These are phyloP conservation scores for Rhizomys pruinosus DNA, from an alignment of 2,113 vertebrate genomes.

Conservation along the genomic window DNA sequence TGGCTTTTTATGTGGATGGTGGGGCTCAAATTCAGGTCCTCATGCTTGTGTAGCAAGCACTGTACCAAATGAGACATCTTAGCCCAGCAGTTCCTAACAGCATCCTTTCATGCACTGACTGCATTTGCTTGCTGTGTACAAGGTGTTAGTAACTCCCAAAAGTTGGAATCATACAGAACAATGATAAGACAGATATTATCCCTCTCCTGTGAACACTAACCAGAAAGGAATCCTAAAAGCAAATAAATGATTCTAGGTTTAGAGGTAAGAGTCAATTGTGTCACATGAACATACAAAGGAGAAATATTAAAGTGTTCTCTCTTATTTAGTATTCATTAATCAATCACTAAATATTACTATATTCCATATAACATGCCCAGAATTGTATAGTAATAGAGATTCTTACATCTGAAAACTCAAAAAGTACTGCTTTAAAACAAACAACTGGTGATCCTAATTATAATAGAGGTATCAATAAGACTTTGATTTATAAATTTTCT, in stretches of 20 bases:
- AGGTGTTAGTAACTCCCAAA: background rate
- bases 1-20: background rate
- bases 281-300: background rate
- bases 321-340: background rate
- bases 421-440: background rate
- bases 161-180: background rate
- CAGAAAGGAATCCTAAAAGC: background rate
- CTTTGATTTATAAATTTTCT: background rate
- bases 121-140: background rate
- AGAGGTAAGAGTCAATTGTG: background rate
- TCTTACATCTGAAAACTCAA: constrained; percentile 29
- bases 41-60: background rate
- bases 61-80: background rate
- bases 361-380: background rate
- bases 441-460: constrained; percentile 25
- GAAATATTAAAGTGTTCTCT: background rate
- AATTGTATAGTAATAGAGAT: background rate
- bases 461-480: background rate
- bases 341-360: background rate
- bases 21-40: background rate
- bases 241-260: background rate
- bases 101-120: background rate
- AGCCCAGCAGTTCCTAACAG: background rate
- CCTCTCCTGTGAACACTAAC: background rate
- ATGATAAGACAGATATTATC: background rate